Evolutionary conservation across 1,140 invertebrate genomes (phyloP).

Genomic region (Druon quercuslanigerum): DNA sequence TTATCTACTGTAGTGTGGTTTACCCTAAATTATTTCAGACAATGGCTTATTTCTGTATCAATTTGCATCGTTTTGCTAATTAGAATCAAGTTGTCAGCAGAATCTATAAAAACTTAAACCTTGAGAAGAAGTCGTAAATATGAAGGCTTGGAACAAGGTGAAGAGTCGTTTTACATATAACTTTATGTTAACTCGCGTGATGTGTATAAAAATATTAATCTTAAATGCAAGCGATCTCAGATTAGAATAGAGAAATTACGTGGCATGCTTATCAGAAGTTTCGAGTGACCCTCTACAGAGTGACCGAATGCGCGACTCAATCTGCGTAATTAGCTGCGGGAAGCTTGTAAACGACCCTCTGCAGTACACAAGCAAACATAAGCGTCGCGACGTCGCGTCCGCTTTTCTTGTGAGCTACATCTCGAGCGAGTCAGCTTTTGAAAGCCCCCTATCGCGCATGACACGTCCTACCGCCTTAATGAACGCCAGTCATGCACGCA

Average conservation of each 20-base stretch:
- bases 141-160: background rate
- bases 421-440: background rate
- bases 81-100: background rate
- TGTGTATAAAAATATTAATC: background rate
- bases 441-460: slow-evolving; percentile 29
- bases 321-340: slow-evolving; percentile 35
- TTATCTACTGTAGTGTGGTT: too few species aligned
- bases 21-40: too few species aligned
- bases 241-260: slow-evolving; percentile 4
- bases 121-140: background rate
- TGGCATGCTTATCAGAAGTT: slow-evolving; percentile 40
- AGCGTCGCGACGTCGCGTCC: background rate
- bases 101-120: background rate
- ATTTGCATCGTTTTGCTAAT: background rate
- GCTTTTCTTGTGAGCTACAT: background rate
- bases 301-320: slow-evolving; percentile 20
- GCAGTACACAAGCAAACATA: background rate
- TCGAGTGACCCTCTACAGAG: background rate
- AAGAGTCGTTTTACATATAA: background rate
- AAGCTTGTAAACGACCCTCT: slow-evolving; percentile 16
- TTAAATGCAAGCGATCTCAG: background rate
- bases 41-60: too few species aligned
- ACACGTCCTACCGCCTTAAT: slow-evolving; percentile 38
- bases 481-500: slow-evolving; percentile 41
- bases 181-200: background rate